Base-by-base conservation (phyloP, 2,797 vertebrate species). In the Diceros bicornis region DNA sequence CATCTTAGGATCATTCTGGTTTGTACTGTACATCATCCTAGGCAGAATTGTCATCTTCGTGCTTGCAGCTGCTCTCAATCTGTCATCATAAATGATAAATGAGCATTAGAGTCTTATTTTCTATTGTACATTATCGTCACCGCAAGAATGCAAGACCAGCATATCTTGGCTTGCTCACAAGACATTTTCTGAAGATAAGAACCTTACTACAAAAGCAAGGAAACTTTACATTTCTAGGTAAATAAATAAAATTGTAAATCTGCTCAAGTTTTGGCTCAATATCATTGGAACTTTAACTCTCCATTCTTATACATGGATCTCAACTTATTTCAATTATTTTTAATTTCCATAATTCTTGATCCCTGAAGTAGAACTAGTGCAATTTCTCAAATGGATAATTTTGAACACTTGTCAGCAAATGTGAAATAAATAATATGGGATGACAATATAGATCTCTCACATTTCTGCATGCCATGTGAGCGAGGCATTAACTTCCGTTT, bases 81-180 rank as follows among this genome's bases (percentile, higher is more conserved):
- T 89, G 97, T 97, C 95, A 96, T 97, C 97, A 92, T 78, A 86
- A 97, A 34, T 98, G 98, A 98, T 96, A 95, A 98, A 97, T 96
- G 98, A 97, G 79, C 37, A 29, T 18, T 11, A 25, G 37, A 27
- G 64, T 84, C 93, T 97, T 98, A 93, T 97, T 96, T 85, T 98
- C 29, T 59, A 91, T 95, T 47, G 89, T 81, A 97, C 47, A 96
- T 98, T 97, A 97, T 97, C 13, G 52, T 97, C 93, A 93, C 96
- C 94, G 91, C 47, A 97, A 96, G 94, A 91, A 44, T 13, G 89
- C 91, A 69, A 94, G 57, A 81, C 89, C 91, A 97, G 94, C n/a
- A 77, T 96, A 77, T 91, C 89, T 96, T 96, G 82, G 52, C 20
- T 95, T 89, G 41, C 61, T 97, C 87, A 85, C 5, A 4, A 0